A percentile compares a stretch with the other conserved stretches of the same genome.
Evolutionary conservation across 2,113 vertebrate genomes (phyloP).

Genomic region (Myotis lucifugus): DNA sequence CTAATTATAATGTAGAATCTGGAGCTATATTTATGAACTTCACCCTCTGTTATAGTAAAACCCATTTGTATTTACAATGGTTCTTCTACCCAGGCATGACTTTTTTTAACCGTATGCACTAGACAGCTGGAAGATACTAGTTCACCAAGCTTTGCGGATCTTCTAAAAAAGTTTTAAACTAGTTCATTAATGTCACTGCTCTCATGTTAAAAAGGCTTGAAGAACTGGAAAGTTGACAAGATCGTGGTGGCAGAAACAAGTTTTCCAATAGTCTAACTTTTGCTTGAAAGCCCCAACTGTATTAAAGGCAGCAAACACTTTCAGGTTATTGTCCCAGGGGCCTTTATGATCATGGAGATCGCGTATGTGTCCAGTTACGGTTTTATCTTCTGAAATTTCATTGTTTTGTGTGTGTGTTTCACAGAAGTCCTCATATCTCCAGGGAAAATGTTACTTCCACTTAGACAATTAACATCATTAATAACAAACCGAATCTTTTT

Average conservation of each 20-base stretch:
- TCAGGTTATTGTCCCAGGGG: background rate
- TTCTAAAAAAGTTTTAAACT: background rate
- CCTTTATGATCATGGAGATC: background rate
- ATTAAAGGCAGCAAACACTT: background rate
- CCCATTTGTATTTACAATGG: background rate
- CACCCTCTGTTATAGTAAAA: background rate
- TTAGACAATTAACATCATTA: background rate
- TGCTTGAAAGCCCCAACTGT: background rate
- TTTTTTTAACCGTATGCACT: background rate
- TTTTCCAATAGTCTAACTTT: background rate
- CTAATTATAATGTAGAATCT: background rate
- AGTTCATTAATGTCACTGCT: background rate
- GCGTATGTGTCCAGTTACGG: background rate
- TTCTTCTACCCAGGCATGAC: background rate
- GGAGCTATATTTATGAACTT: background rate
- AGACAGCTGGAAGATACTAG: background rate
- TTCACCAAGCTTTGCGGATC: background rate
- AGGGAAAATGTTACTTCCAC: background rate
- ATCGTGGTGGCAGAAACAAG: background rate
- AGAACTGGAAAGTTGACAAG: background rate
- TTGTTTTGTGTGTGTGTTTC: background rate
- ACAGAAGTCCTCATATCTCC: background rate
- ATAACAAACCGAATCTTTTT: background rate
- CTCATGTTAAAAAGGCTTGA: background rate
- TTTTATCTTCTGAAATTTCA: background rate